Evolutionary conservation across 2,888 invertebrate genomes (phyloP).

Genomic region (Plemyria rubiginata): DNA sequence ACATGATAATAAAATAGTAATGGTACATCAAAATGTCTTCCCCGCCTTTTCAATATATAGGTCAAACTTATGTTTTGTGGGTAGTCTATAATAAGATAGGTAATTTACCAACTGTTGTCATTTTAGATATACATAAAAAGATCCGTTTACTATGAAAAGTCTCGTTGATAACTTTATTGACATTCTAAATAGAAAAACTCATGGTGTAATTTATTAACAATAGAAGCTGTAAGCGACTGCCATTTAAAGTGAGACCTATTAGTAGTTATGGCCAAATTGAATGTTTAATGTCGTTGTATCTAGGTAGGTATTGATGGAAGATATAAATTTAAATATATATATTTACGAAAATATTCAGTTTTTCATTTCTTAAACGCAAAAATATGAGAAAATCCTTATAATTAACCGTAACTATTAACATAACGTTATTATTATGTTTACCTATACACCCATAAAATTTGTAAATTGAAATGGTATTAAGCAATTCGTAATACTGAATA

Average conservation of each 20-base stretch:
- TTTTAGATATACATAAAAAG: conserved; percentile 17
- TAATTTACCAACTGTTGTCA: conserved; percentile 15
- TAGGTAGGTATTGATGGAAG: conserved; percentile 83
- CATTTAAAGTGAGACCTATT: conserved; percentile 73
- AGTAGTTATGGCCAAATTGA: conserved; percentile 75
- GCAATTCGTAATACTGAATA: too few species aligned
- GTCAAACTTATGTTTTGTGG: conserved; percentile 50
- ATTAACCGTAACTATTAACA: too few species aligned
- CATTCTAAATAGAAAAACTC: conserved; percentile 26
- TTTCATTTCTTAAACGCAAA: conserved; percentile 44
- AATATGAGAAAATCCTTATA: too few species aligned
- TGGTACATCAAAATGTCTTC: conserved; percentile 70
- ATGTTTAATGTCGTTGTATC: conserved; percentile 82
- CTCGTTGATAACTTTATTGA: neutral
- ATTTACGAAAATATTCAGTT: conserved; percentile 79
- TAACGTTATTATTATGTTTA: too few species aligned
- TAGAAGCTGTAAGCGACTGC: conserved; percentile 56
- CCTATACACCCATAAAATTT: too few species aligned
- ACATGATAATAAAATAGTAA: conserved; percentile 50
- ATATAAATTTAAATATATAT: conserved; percentile 86
- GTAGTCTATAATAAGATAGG: conserved; percentile 31
- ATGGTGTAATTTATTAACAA: conserved; percentile 35
- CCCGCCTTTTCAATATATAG: conserved; percentile 64
- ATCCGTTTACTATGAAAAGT: conserved; percentile 18
- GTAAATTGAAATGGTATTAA: too few species aligned